phyloP scores from a whole-genome alignment of 1,140 invertebrate species.

The Frieseomelitta varia region DNA sequence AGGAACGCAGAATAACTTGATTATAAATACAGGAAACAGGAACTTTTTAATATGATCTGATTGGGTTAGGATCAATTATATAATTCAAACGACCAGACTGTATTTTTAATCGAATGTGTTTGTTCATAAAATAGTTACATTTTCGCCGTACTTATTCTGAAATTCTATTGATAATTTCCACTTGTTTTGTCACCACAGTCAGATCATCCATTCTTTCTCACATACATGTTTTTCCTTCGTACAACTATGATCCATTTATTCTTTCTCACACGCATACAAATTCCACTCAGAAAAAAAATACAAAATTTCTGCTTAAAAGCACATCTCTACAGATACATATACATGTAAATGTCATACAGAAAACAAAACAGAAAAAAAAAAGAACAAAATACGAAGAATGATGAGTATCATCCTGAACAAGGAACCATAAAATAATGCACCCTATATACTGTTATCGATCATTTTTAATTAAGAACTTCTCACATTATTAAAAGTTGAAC shows the following conservation, averaged over 20 bases:
- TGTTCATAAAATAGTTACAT: conserved; percentile 65
- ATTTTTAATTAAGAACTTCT: not conserved
- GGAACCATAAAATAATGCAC: conserved; percentile 51
- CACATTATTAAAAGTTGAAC: not conserved
- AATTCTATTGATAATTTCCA: conserved; percentile 11
- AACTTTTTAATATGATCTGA: not conserved
- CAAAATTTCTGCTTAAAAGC: conserved; percentile 57
- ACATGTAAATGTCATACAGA: conserved; percentile 27
- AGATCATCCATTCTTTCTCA: not conserved
- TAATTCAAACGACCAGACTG: conserved; percentile 40
- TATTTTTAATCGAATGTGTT: conserved; percentile 61
- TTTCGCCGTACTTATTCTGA: conserved; percentile 41
- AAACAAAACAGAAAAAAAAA: conserved; percentile 11
- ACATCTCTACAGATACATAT: conserved; percentile 31
- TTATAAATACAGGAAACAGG: not conserved
- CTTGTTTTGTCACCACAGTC: not conserved
- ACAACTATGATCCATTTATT: not conserved
- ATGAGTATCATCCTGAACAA: conserved; percentile 56
- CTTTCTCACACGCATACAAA: not conserved
- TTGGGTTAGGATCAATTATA: not conserved
- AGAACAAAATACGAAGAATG: conserved; percentile 39
- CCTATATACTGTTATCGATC: not conserved
- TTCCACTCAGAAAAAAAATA: conserved; percentile 53
- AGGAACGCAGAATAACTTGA: not conserved
- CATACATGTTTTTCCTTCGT: not conserved